Evolutionary conservation across 2,888 invertebrate genomes (phyloP).

Genomic region (Cephus rjabovi): DNA sequence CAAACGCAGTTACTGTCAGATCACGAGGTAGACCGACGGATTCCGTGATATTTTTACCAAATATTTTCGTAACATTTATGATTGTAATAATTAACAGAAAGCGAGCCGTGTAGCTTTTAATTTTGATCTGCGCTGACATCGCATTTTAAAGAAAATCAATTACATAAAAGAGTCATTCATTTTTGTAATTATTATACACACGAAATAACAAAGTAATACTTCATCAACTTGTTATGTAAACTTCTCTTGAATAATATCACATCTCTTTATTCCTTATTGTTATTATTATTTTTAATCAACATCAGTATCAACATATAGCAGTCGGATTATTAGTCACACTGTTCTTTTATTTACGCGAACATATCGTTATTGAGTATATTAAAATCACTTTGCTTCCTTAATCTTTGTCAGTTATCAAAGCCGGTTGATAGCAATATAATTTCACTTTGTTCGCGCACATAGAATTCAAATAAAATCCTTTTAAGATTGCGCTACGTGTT

Average conservation of each 20-base stretch:
- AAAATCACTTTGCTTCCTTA: background rate
- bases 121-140: slow-evolving; percentile 33
- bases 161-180: background rate
- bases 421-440: too few species aligned
- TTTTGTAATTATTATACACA: background rate
- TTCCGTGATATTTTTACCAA: slow-evolving; percentile 3
- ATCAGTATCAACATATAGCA: slow-evolving; percentile 11
- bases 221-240: background rate
- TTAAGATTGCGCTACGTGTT: background rate
- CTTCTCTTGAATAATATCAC: background rate
- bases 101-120: background rate
- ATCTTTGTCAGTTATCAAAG: too few species aligned
- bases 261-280: slow-evolving; percentile 5
- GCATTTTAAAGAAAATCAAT: slow-evolving; percentile 30
- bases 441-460: background rate
- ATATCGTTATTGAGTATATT: background rate
- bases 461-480: background rate
- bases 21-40: slow-evolving; percentile 34
- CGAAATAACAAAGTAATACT: background rate
- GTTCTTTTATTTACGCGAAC: slow-evolving; percentile 11
- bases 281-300: slow-evolving; percentile 11
- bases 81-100: background rate
- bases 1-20: slow-evolving; percentile 39
- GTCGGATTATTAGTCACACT: slow-evolving; percentile 7
- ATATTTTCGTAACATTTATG: slow-evolving; percentile 1